Evolutionary conservation across 1,140 invertebrate species (phyloP).

Genomic region (Sminthurides bifidus): DNA sequence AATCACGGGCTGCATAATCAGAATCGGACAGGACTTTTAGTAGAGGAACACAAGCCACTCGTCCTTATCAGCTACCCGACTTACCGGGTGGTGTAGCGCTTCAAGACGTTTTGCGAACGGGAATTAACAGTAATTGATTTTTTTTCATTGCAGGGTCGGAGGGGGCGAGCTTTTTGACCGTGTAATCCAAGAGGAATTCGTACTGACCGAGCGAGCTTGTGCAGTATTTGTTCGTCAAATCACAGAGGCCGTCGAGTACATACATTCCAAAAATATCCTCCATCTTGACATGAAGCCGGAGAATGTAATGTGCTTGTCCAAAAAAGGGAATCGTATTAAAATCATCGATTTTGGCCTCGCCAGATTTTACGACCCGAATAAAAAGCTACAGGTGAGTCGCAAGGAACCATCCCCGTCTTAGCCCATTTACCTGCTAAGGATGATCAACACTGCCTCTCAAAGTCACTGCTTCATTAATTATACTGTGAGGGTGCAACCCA

Average conservation of each 20-base stretch:
- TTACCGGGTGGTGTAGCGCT: neutral
- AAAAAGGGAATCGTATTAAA: slow-evolving; percentile 91
- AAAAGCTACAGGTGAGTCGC: slow-evolving; percentile 59
- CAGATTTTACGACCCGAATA: slow-evolving; percentile 76
- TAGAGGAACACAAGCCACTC: too few species aligned
- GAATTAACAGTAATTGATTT: neutral
- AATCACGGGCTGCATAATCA: too few species aligned
- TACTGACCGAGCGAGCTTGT: slow-evolving; percentile 88
- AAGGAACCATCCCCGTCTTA: too few species aligned
- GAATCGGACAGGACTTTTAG: too few species aligned
- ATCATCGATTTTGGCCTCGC: slow-evolving; percentile 96
- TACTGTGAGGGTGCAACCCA: too few species aligned
- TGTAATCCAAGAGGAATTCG: slow-evolving; percentile 95
- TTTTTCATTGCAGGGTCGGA: slow-evolving; percentile 59
- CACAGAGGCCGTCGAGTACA: slow-evolving; percentile 90
- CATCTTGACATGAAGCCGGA: slow-evolving; percentile 98
- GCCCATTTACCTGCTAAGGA: too few species aligned
- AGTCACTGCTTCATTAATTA: too few species aligned
- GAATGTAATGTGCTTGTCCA: slow-evolving; percentile 90
- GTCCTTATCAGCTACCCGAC: too few species aligned
- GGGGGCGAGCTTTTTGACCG: slow-evolving; percentile 96
- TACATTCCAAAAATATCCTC: slow-evolving; percentile 80
- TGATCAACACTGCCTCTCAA: too few species aligned
- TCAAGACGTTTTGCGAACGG: neutral
- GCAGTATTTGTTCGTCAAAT: slow-evolving; percentile 94